phyloP scores from a whole-genome alignment of 1,140 invertebrate species.

The Macrostomum lignano region DNA sequence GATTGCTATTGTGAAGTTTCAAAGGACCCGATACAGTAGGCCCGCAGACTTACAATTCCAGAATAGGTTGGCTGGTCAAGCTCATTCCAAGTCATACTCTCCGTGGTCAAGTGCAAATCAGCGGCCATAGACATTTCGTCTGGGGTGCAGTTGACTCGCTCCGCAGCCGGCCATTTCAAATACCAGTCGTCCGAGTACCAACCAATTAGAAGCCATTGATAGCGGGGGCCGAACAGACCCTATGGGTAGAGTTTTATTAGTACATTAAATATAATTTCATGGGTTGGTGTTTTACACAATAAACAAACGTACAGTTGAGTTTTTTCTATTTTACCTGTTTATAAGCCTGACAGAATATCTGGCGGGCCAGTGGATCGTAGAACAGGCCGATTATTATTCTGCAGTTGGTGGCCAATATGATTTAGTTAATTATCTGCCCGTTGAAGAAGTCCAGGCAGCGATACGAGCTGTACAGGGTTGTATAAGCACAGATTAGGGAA shows the following conservation, averaged over 20 bases:
- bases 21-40: too few relatives aligned
- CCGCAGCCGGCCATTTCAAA: constrained; percentile 48
- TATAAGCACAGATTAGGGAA: too few relatives aligned
- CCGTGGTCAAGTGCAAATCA: constrained; percentile 43
- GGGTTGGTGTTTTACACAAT: background rate
- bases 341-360: constrained; percentile 60
- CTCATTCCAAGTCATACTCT: constrained; percentile 1
- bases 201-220: constrained; percentile 97
- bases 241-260: constrained; percentile 44
- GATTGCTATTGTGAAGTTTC: too few relatives aligned
- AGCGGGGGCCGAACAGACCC: constrained; percentile 65
- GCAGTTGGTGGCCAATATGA: too few relatives aligned
- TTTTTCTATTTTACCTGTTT: too few relatives aligned
- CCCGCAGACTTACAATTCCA: background rate
- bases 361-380: constrained; percentile 73
- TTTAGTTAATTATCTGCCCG: too few relatives aligned
- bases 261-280: constrained; percentile 3
- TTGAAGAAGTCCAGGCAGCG: too few relatives aligned
- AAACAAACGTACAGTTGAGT: too few relatives aligned
- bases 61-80: background rate
- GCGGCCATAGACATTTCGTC: constrained; percentile 68
- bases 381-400: constrained; percentile 87
- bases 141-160: constrained; percentile 52
- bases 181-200: constrained; percentile 99
- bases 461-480: too few relatives aligned